Evolutionary conservation across 2,797 vertebrate genomes (phyloP), one percentile per base, ranked within the genome.

Genomic region (Yasuhikotakia modesta): DNA sequence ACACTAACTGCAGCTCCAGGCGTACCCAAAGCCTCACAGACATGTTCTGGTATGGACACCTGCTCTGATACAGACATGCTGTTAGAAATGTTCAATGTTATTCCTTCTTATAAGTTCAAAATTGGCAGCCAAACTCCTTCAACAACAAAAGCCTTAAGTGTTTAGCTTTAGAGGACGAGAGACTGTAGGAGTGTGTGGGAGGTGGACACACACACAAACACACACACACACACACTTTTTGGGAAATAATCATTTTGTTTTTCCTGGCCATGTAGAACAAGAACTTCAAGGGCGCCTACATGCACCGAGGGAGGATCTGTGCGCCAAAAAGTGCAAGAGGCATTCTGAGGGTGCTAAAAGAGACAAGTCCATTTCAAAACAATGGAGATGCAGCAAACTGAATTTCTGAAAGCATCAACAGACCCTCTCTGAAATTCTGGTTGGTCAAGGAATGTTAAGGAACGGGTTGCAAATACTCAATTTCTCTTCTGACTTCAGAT

Each of bases 51-150:
- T 55, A 75, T 16, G 30, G 63, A 46, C 39, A 67, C 8, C 64
- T 76, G 55, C 64, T 46, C 35, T 21, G 17, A 57, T 52, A 64
- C 78, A 83, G 73, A 60, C 71, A 69, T 86, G 72, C 66, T 69
- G 16, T 16, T 58, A 30, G 64, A 76, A 52, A 76, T 35, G 73
- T 76, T 58, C 55, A 46, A 43, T 76, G 73, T 58, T 58, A 67
- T 67, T 76, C 45, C 73, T 64, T 22, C 65, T 75, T 30, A 57
- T 66, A 67, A 76, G 35, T 39, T 50, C 35, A 50, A 67, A 66
- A 67, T 50, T 58, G 63, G 66, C 80, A 83, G 79, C 11, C 68
- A 75, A 76, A 80, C 46, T 79, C 81, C 22, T 58, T 0, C 61
- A 58, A 81, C 81, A 79, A 32, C 27, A 35, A 76, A 76, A 68